Conservation (phyloP, 1,140 invertebrate species). For the Aphelenchoides avenae region DNA sequence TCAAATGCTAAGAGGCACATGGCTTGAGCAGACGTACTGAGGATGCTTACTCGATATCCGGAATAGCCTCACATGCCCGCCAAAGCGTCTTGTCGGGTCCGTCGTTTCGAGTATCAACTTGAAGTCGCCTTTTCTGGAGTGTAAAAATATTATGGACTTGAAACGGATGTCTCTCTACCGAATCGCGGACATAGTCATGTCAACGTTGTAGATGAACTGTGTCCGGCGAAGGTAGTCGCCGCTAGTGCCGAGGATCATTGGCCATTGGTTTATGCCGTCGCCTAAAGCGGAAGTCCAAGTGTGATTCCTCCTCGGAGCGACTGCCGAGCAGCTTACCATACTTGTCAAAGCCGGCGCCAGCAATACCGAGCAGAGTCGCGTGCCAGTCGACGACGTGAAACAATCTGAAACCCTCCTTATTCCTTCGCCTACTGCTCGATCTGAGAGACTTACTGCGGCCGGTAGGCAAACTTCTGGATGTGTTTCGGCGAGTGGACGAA, state of each 20-base stretch:
- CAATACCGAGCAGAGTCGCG: constrained; percentile 46
- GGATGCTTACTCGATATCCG: neutral
- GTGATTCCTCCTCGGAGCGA: constrained; percentile 1
- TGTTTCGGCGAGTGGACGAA: constrained; percentile 47
- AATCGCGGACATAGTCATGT: constrained; percentile 44
- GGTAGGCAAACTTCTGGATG: constrained; percentile 30
- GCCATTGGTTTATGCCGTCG: constrained; percentile 56
- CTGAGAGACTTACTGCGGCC: constrained; percentile 36
- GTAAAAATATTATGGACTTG: neutral
- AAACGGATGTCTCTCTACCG: neutral
- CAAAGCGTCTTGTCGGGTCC: neutral
- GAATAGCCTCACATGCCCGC: neutral
- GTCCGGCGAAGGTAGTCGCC: constrained; percentile 23
- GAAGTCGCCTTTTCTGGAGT: constrained; percentile 2
- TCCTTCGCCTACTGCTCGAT: constrained; percentile 3
- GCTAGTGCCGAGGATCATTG: constrained; percentile 34
- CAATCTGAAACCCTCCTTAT: constrained; percentile 37
- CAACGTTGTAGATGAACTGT: constrained; percentile 52
- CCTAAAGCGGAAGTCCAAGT: constrained; percentile 26
- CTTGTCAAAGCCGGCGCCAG: constrained; percentile 44
- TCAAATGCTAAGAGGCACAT: too few species aligned
- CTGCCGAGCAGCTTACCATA: neutral
- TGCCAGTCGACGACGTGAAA: constrained; percentile 58
- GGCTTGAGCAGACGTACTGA: neutral
- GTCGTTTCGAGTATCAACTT: constrained; percentile 1